Evolutionary conservation across 2,888 invertebrate species (phyloP).

Genomic region (Pterostichus niger): DNA sequence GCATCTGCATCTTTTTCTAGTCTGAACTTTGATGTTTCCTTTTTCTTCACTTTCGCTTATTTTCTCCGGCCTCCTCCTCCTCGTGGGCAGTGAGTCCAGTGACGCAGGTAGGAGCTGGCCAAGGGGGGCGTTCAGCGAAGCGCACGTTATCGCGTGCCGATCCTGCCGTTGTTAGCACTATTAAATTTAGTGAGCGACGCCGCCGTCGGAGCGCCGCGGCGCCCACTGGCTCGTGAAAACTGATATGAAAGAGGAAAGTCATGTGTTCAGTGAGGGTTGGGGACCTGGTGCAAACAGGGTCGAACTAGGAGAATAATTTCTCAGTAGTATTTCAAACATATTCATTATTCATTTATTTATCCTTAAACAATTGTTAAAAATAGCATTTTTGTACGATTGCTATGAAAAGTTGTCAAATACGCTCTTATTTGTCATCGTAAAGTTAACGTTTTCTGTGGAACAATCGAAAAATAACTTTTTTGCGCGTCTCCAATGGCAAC

Average conservation of each 20-base stretch:
- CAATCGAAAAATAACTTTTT: no score
- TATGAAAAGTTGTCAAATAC: no score
- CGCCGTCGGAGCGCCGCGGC: slow-evolving; percentile 2
- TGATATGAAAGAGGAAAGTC: slow-evolving; percentile 64
- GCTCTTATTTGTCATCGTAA: no score
- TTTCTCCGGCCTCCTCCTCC: neutral
- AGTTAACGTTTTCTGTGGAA: no score
- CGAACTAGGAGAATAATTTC: neutral
- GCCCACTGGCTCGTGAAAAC: slow-evolving; percentile 61
- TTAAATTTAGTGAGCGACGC: slow-evolving; percentile 60
- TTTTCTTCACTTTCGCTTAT: neutral
- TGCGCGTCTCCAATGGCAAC: no score
- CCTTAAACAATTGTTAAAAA: no score
- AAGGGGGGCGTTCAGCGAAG: slow-evolving; percentile 24
- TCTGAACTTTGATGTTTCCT: no score
- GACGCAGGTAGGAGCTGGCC: neutral
- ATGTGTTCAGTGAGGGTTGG: slow-evolving; percentile 50
- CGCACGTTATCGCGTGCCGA: slow-evolving; percentile 55
- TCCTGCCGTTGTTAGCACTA: slow-evolving; percentile 64
- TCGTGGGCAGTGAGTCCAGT: slow-evolving; percentile 9
- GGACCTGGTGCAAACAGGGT: neutral
- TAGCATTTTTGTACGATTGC: no score
- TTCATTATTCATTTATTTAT: no score
- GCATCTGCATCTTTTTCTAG: neutral
- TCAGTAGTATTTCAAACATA: no score